Evolutionary conservation across 2,797 vertebrate species (phyloP).

Genomic region (Muscicapa striata): DNA sequence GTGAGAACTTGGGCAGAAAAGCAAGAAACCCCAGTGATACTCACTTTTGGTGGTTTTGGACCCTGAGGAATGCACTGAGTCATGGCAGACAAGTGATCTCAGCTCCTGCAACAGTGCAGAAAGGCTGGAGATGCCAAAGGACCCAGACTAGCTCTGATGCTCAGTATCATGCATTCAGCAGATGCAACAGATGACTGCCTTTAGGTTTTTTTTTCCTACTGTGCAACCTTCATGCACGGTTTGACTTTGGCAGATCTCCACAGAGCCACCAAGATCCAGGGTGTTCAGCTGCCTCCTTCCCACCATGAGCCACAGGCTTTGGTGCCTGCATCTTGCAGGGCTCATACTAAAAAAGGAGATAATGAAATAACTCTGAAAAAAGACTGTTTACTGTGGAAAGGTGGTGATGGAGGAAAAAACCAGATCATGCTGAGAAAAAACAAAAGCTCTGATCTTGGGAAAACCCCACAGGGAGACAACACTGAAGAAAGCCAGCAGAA

Average conservation of each 20-base stretch:
- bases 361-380: neutral
- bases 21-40: neutral
- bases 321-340: neutral
- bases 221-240: neutral
- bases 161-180: neutral
- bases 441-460: neutral
- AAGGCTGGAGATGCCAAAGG: neutral
- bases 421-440: neutral
- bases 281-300: rapidly evolving
- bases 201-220: no score
- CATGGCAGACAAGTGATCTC: neutral
- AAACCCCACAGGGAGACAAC: neutral
- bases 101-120: neutral
- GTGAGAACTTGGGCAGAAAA: neutral
- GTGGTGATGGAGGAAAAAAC: neutral
- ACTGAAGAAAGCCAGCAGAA: neutral
- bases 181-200: neutral
- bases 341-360: neutral
- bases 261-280: neutral
- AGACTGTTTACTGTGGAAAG: neutral
- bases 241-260: neutral
- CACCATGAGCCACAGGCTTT: neutral
- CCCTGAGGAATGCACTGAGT: neutral
- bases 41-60: neutral
- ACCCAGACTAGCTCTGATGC: neutral